Base-by-base conservation (phyloP, 2,797 vertebrate genomes). In the Mallotus villosus region DNA sequence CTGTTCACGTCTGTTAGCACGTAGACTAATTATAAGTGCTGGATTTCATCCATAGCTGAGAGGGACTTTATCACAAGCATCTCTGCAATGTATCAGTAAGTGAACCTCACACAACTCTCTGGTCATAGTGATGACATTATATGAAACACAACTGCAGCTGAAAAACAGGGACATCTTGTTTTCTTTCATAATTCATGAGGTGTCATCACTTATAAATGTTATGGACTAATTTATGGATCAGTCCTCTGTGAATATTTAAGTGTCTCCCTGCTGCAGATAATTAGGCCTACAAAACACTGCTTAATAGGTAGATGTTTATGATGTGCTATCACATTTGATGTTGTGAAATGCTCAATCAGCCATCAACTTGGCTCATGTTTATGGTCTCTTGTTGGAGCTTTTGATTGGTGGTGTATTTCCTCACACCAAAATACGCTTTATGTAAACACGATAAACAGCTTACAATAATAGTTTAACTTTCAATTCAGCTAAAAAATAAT, bases 91-190 rank as follows among this genome's bases (percentile, higher is more conserved):
- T 12, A 11, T 46, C 9, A 41, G 2, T 11, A 9, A 41, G 37
- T 34, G 34, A 63, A 37, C 11, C 60, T 11, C 22, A 27, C 64
- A 19, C 16, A 73, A 74, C 66, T 59, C 73, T n/a, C 64, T 65
- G 76, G 74, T 73, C 69, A 57, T 80, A 80, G 74, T 61, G 74
- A 72, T 83, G 41, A 27, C 67, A 81, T 78, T 78, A 46, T 46
- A 46, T 11, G 41, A 46, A 46, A 78, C 80, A 71, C 75, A 61
- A 81, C 71, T 72, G 59, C 58, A 32, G 16, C 25, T 71, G 59
- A 78, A 72, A 74, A 62, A 63, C 55, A 60, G 3, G 9, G 53
- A 74, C 68, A 74, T 75, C 66, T 72, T 29, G 66, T 63, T 59
- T 72, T 67, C 12, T 55, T 25, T 64, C 63, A 64, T 60, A 57